phyloP scores from a whole-genome alignment of 53 echinoderm and acorn worm genomes.

The Echinometra lucunter region DNA sequence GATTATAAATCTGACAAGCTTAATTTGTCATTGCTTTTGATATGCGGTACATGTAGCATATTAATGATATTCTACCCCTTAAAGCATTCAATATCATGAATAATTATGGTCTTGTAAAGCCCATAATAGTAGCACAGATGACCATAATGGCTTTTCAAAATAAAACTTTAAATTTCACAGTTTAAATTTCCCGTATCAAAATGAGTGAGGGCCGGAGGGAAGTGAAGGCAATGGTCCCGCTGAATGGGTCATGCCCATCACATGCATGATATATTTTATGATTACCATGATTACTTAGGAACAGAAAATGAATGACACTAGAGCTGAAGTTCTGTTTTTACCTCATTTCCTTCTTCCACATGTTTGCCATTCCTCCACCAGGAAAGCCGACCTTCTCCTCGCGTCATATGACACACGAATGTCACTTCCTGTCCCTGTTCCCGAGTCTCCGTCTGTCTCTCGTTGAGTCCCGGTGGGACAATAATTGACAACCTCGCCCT shows the following conservation, averaged over 20 bases:
- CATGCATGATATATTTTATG: no score
- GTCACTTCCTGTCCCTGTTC: conserved; percentile 62
- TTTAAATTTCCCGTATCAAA: no score
- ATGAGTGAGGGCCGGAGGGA: no score
- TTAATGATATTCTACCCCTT: neutral
- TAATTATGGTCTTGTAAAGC: neutral
- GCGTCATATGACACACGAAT: conserved; percentile 47
- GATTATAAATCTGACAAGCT: neutral
- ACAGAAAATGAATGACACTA: no score
- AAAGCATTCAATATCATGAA: neutral
- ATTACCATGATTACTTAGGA: no score
- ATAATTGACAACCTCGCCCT: conserved; percentile 24
- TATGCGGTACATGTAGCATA: neutral
- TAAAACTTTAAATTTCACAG: no score
- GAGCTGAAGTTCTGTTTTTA: neutral
- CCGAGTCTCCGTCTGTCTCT: conserved; percentile 37
- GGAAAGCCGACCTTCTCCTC: conserved; percentile 48
- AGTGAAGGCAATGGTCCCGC: no score
- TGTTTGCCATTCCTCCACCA: conserved; percentile 56
- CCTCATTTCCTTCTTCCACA: conserved; percentile 34
- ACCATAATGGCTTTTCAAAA: no score
- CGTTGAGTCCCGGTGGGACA: conserved; percentile 37
- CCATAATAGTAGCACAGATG: no score
- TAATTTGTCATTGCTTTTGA: neutral
- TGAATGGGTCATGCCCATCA: no score